Evolutionary conservation across 2,888 invertebrate genomes (phyloP).

Genomic region (Trachelus stipa): DNA sequence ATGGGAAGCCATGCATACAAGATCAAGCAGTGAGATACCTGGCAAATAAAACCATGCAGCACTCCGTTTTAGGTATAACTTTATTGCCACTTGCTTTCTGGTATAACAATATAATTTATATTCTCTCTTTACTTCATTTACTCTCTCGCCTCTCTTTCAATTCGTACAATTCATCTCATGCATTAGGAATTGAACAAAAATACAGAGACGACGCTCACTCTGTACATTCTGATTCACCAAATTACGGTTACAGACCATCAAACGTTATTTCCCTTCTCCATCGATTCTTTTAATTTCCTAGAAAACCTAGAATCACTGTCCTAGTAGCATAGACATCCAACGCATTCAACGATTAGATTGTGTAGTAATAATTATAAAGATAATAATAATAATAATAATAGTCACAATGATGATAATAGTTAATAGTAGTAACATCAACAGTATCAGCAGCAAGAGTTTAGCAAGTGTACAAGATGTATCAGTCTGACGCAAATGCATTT

Average conservation of each 20-base stretch:
- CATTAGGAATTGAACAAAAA: background rate
- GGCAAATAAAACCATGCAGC: constrained; percentile 21
- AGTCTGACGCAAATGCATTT: background rate
- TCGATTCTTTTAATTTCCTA: background rate
- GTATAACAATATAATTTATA: constrained; percentile 13
- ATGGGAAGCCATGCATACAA: constrained; percentile 20
- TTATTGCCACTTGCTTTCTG: constrained; percentile 53
- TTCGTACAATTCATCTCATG: background rate
- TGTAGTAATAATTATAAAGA: background rate
- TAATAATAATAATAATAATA: background rate
- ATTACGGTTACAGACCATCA: background rate
- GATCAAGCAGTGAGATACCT: constrained; percentile 13
- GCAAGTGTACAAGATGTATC: background rate
- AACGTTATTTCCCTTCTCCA: background rate
- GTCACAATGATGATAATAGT: background rate
- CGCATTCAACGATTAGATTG: constrained; percentile 14
- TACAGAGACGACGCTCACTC: background rate
- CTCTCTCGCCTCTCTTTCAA: background rate
- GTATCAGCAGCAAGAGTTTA: background rate
- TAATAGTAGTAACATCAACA: background rate
- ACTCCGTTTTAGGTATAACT: constrained; percentile 46
- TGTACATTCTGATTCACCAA: background rate
- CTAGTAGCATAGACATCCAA: constrained; percentile 29
- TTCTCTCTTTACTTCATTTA: background rate
- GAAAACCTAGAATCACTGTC: constrained; percentile 19